Evolutionary conservation across 2,888 invertebrate species (phyloP).

Genomic region (Cinara cedri): DNA sequence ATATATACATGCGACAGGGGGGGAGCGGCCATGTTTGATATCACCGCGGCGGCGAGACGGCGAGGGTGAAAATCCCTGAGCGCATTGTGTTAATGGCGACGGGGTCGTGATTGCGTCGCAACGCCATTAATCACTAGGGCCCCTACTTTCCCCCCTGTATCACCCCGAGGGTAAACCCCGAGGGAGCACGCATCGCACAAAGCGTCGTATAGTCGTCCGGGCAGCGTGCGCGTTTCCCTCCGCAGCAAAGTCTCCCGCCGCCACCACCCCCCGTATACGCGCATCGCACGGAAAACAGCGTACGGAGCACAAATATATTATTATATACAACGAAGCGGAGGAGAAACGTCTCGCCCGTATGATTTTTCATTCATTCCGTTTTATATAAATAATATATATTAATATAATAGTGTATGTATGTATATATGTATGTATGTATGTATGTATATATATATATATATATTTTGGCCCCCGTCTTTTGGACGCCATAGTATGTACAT

Average conservation of each 20-base stretch:
- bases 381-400: no score
- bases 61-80: conserved; percentile 55
- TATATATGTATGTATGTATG: no score
- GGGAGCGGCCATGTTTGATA: conserved; percentile 50
- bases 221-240: background rate
- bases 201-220: background rate
- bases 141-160: conserved; percentile 11
- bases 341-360: conserved; percentile 18
- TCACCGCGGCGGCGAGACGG: background rate
- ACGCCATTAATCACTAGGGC: conserved; percentile 53
- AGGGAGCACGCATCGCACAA: conserved; percentile 25
- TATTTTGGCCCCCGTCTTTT: background rate
- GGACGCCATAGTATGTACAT: conserved; percentile 20
- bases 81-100: conserved; percentile 55
- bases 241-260: conserved; percentile 5
- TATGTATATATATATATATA: no score
- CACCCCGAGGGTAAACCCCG: conserved; percentile 24
- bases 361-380: conserved; percentile 45
- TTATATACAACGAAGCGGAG: background rate
- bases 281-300: conserved; percentile 3
- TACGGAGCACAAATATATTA: background rate
- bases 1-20: background rate
- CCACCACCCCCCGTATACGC: background rate
- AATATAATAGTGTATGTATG: no score
- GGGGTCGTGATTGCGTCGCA: conserved; percentile 55